Evolutionary conservation across 2,888 invertebrate genomes (phyloP), one percentile per base, ranked within the genome.

Genomic region (Tetrapedia diversipes): DNA sequence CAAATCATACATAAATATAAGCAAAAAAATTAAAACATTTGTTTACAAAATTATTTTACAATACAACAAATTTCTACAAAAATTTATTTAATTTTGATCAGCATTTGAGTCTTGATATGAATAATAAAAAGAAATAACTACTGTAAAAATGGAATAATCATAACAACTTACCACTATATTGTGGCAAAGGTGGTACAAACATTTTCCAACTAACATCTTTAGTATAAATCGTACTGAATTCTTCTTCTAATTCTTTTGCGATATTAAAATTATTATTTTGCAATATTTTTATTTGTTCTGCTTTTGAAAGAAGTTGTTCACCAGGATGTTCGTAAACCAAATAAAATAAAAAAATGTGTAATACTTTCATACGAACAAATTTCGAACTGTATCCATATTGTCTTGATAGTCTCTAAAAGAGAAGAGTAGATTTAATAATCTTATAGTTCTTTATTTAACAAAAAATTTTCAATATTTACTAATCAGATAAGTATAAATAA

Each of bases 271-370:
- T 90, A 32, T 89, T 87, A 7, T 83, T 75, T 24, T 89, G 82
- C 14, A 91, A 79, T 14, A 84, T 77, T 56, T 87, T 78, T 22
- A 90, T 75, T 41, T 90, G 86, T 49, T 86, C 80, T 16, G 80
- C 77, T 49, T 89, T 86, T 0, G 89, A 81, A 29, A 85, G 67
- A 8, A 61, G 66, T 6, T 80, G 83, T 24, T 92, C 84, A 0
- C 92, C 93, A 34, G 92, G 90, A 86, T 94, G 93, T 51, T 93
- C 94, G 84, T 95, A 94, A 8, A 95, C 92, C n/a, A 96, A 88
- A 88, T 96, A 96, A 90, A 93, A 96, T 16, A 97, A 87, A 80
- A 95, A 93, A 82, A 95, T 93, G 87, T 97, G 96, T 47, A 96
- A 87, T 2, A 94, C 91, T 73, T 94, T 93, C 91, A 95, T 94